Conservation (phyloP, 2,113 vertebrate genomes). For the Hepsetus odoe region DNA sequence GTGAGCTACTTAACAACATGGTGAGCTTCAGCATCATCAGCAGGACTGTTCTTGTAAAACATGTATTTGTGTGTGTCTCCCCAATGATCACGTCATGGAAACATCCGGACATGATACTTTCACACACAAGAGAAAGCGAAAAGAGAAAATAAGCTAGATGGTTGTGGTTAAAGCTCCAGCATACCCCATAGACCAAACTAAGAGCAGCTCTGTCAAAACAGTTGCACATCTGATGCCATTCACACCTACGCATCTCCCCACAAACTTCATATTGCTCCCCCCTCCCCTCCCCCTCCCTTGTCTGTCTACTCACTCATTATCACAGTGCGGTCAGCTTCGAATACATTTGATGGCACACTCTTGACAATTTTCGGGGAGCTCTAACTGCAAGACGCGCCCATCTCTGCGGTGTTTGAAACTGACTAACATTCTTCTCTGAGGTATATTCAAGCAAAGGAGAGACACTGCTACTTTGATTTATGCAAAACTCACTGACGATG, state of each 20-base stretch:
- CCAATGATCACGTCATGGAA: constrained; percentile 67
- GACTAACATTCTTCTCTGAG: constrained; percentile 5
- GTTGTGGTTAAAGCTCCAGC: constrained; percentile 22
- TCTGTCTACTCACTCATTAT: constrained; percentile 19
- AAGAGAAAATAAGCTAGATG: not conserved
- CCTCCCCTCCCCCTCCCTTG: not conserved
- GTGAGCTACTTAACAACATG: no score
- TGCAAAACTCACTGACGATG: constrained; percentile 62
- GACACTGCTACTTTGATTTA: constrained; percentile 29
- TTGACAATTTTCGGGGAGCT: constrained; percentile 26
- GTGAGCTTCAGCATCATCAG: not conserved
- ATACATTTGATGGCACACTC: constrained; percentile 8
- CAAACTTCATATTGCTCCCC: not conserved
- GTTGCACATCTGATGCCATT: constrained; percentile 25
- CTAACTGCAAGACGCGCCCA: not conserved
- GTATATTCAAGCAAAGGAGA: constrained; percentile 30
- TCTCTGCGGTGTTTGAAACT: constrained; percentile 1
- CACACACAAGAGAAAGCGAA: not conserved
- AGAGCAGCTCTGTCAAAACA: constrained; percentile 23
- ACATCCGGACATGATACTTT: constrained; percentile 30
- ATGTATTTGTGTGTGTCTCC: constrained; percentile 36
- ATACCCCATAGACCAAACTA: not conserved
- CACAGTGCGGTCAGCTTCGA: constrained; percentile 14
- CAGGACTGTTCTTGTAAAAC: constrained; percentile 35
- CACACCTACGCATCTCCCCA: constrained; percentile 25